Conservation (phyloP, 2,113 vertebrate species). For the Xenus cinereus region DNA sequence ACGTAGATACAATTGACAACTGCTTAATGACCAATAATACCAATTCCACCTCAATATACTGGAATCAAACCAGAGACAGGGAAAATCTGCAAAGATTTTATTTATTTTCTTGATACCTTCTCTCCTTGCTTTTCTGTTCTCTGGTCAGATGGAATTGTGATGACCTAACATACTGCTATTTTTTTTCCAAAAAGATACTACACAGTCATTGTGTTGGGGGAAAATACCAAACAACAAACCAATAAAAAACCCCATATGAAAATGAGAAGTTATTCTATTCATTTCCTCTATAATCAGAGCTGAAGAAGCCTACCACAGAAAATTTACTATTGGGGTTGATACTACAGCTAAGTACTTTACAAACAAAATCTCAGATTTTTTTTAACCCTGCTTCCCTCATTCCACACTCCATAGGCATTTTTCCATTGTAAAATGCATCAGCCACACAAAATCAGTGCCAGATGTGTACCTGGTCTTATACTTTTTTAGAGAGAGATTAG, state of each 20-base stretch:
- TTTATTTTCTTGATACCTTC: not conserved
- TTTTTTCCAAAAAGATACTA: not conserved
- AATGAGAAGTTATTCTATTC: not conserved
- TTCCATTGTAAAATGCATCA: not conserved
- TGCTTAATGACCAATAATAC: not conserved
- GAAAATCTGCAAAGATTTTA: not conserved
- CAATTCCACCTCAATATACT: not conserved
- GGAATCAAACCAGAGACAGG: not conserved
- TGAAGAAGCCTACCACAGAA: not conserved
- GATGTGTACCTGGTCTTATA: not conserved
- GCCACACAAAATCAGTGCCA: not conserved
- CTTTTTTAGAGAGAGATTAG: not conserved
- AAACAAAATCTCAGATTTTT: not conserved
- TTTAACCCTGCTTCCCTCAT: not conserved
- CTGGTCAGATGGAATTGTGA: not conserved
- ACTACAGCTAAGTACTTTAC: not conserved
- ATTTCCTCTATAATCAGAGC: not conserved
- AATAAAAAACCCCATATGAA: not conserved
- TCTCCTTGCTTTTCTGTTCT: not conserved
- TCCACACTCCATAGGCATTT: not conserved
- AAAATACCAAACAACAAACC: not conserved
- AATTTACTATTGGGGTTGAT: not conserved
- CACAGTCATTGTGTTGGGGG: not conserved
- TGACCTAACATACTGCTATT: not conserved
- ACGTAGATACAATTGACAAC: not conserved